Evolutionary conservation across 2,888 invertebrate species (phyloP), one percentile per base, ranked within the genome.

Genomic region (Celastrina argiolus): DNA sequence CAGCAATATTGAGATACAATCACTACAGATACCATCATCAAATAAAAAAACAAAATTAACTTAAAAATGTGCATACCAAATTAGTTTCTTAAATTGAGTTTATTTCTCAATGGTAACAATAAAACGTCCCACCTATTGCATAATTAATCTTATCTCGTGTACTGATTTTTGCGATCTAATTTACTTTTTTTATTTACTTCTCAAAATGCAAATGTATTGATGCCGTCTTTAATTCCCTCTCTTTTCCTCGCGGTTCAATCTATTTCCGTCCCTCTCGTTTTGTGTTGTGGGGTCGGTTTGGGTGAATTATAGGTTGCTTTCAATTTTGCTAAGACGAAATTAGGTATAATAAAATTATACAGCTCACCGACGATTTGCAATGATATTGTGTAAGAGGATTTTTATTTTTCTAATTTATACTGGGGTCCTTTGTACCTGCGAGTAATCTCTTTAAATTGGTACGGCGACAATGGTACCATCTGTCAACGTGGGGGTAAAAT

Each of bases 301-400:
- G 34, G 61, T 36, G 22, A 80, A 83, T 85, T 81, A 75, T 73
- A 73, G 70, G 74, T 69, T 69, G 72, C 74, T 76, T 85, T 86
- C 83, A 83, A 86, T 85, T 84, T 82, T 77, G 74, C 67, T 74
- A 61, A 61, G 76, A 78, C 72, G 76, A 77, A 79, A 80, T 81
- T 78, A 79, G 77, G 83, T 81, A 81, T 81, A 85, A 88, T 87
- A 87, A 89, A 90, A 89, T 90, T 90, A 90, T 89, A 88, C 88
- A 81, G 86, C 81, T 82, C 83, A 80, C 73, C 70, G 71, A 71
- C 76, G 72, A 76, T 74, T 72, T 74, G 69, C 73, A 72, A 74
- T 77, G 73, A 75, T 74, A 73, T 72, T 72, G 75, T 77, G 74
- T 78, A 79, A 84, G 85, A 82, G 83, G 84, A 82, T 51, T 83